These are phyloP conservation scores for Drosophila trapezifrons DNA, from an alignment of 1,140 invertebrate species.

Conservation along the genomic window DNA sequence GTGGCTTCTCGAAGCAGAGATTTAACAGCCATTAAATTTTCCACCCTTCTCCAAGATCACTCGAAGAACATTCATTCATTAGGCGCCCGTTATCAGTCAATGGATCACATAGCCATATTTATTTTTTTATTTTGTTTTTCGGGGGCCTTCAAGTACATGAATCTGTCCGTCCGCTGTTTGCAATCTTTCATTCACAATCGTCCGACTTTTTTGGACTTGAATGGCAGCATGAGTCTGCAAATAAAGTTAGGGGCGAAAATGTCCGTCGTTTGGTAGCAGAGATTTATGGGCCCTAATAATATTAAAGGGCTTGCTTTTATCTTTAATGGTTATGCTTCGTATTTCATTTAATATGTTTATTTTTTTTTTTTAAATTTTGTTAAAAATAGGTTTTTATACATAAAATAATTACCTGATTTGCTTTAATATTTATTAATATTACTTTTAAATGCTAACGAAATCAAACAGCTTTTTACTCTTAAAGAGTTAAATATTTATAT, in stretches of 20 bases:
- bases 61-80: slow-evolving; percentile 35
- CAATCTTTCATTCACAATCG: slow-evolving; percentile 47
- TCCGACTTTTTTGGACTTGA: slow-evolving; percentile 2
- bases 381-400: too few species aligned
- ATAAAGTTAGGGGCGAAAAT: not conserved
- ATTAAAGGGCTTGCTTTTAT: too few species aligned
- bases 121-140: not conserved
- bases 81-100: slow-evolving; percentile 29
- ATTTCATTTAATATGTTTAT: too few species aligned
- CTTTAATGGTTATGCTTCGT: too few species aligned
- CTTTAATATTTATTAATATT: too few species aligned
- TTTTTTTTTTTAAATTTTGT: too few species aligned
- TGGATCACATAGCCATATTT: slow-evolving; percentile 16
- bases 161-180: slow-evolving; percentile 17
- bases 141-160: slow-evolving; percentile 23
- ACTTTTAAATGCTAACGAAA: too few species aligned
- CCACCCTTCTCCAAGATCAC: slow-evolving; percentile 19
- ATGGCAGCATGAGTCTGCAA: slow-evolving; percentile 30
- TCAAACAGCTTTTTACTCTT: too few species aligned
- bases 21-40: slow-evolving; percentile 22
- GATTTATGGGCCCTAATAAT: not conserved
- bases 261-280: too few species aligned
- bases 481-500: too few species aligned
- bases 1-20: slow-evolving; percentile 2
- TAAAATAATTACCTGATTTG: too few species aligned